Base-by-base conservation (phyloP, 2,113 vertebrate species). In the Sakesphorus luctuosus region DNA sequence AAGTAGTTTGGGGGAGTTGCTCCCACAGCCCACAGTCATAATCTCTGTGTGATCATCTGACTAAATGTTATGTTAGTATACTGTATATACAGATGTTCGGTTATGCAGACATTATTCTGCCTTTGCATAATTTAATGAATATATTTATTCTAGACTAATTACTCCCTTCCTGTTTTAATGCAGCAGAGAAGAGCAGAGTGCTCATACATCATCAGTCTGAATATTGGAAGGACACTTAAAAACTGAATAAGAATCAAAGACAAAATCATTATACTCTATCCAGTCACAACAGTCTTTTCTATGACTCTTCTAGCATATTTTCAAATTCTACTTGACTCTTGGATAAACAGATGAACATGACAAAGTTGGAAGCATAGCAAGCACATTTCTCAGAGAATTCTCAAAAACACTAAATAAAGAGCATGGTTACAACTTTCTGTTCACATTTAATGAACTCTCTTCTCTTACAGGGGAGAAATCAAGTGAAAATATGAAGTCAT, bases 91-190 rank as follows among this genome's bases (percentile, higher is more conserved):
- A 66, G n/a, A 59, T 55, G 13, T 55, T 84, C 47, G 47, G 29
- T 53, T 66, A 89, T 33, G 23, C 25, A 71, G 69, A 84, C 71
- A 53, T 68, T 50, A 63, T 74, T 81, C 46, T 67, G 19, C 18
- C 13, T 62, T 74, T 69, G 28, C 17, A 67, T 46, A 76, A 87
- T 84, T 95, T 38, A 87, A 71, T 73, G 13, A 73, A 84, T 53
- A 44, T 49, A 47, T 81, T 96, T 74, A 53, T 81, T 89, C 46
- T 69, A 19, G 21, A 73, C n/a, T 44, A 89, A 24, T 44, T 73
- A 68, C 6, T 55, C 9, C 33, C 14, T 11, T 7, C 11, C 15
- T 15, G 4, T 43, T 87, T 63, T 69, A 52, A 59, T 7, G 12
- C 20, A 84, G 52, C 12, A 18, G 18, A 85, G 35, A 38, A 53